Evolutionary conservation across 2,113 vertebrate species (phyloP), one percentile per base, ranked within the genome.

Genomic region (Tympanuchus pallidicinctus): DNA sequence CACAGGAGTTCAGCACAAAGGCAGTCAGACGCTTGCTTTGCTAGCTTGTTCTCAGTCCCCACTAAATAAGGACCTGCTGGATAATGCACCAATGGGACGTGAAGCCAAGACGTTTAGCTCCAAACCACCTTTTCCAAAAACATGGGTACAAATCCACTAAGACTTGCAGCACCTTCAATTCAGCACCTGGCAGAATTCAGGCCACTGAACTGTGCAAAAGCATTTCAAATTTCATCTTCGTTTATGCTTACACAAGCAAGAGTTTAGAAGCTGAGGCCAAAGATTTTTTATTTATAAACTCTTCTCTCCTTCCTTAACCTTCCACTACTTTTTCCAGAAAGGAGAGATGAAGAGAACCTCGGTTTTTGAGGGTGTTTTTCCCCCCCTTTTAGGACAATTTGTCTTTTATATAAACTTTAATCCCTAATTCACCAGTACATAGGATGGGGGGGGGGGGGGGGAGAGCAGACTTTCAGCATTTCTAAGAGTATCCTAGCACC

Each of bases 401-500:
- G 59, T 50, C 92, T 93, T 96, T 95, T 95, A 92, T 94, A 63
- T 21, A 21, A 48, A 82, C 71, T 91, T 92, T 96, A 97, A 97
- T 97, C 96, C 95, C 86, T 63, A 96, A 73, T 95, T 97, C 95
- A 74, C 50, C 71, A 69, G 90, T 77, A 77, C 94, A 90, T 74
- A 94, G 73, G 77, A 92, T 63, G 48, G 86, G 86, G 86, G 27
- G 36, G 8, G 8, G 38, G 88, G n/a, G n/a, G n/a, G 86, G 72
- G 82, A 65, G 48, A 59, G 56, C 32, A 88, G 93, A 95, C 91
- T 94, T 95, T 14, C 34, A 92, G 94, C 97, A 97, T 97, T 97
- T 96, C 93, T 96, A 91, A 90, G 92, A 94, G 93, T 97, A 94
- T 96, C 96, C 97, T 96, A 97, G 96, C 96, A 96, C 75, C 86